Evolutionary conservation across 2,113 vertebrate species (phyloP), one percentile per base, ranked within the genome.

Genomic region (Dipodomys merriami): DNA sequence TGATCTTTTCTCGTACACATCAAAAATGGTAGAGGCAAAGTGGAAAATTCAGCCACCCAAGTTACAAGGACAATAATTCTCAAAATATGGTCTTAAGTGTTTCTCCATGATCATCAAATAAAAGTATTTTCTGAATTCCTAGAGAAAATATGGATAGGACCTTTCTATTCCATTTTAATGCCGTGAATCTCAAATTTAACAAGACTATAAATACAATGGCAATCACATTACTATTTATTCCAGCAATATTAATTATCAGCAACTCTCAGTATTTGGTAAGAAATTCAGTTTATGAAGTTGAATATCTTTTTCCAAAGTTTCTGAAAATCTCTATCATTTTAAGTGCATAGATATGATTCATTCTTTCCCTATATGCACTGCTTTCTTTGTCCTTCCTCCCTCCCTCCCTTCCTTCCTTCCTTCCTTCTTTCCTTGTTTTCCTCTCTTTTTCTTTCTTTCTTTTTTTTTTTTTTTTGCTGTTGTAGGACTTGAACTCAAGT

Each of bases 41-140:
- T 74, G 19, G 39, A 35, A 39, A 76, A 76, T 65, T 79, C 35
- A 91, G 33, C n/a, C 30, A 92, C 9, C n/a, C 19, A 57, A n/a
- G 33, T 23, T 67, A 12, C 76, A 53, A 72, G 53, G 90, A 78
- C n/a, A 90, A 27, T 29, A 44, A 84, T 60, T 90, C 39, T 93
- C 78, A 90, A 86, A 88, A 86, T 29, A 74, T 6, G n/a, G 18
- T 65, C 23, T 6, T 74, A 94, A 6, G 22, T 90, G 33, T 72
- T 95, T 39, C 53, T 91, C 60, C 10, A 49, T 30, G 78, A 16
- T 94, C 89, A 93, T 84, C 79, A 86, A 88, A 91, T n/a, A 60
- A 80, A 60, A 19, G 19, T 39, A 85, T 86, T 62, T 86, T 35
- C 88, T 90, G 85, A 82, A 67, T 78, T 74, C 29, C 78, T 6